Base-by-base conservation (phyloP, 2,888 invertebrate genomes). In the Calameuta pallipes region DNA sequence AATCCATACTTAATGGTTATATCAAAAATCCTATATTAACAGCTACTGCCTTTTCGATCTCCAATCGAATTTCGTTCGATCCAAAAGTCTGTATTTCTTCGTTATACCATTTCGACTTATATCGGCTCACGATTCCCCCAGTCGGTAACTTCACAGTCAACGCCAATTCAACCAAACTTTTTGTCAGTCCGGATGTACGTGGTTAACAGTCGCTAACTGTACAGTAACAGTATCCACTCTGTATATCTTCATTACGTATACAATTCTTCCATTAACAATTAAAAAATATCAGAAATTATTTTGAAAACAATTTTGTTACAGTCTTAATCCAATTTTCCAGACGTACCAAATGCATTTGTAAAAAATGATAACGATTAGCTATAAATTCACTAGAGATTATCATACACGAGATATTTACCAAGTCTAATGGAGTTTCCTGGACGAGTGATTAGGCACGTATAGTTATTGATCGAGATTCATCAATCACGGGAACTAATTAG, bases 151-250 rank as follows among this genome's bases (percentile, higher is more conserved):
- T 56, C 56, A 56, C 9, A 56, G 56, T 9, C 56, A 56, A 56
- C 56, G 56, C 6, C 23, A 23, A 23, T 56, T 71, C 15, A 9
- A 71, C 12, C 15, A 35, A 69, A 68, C 69, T 76, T 78, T 78
- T 78, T 76, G 75, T 70, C 35, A 35, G 75, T 75, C 56, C 75
- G 70, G 37, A 78, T 74, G 36, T 76, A 78, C 76, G 76, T 73
- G 73, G 34, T 68, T 36, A 69, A 76, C 35, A 41, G 56, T 56
- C 23, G 23, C 56, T 56, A 56, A 56, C 56, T 56, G 56, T 56
- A 56, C 56, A 56, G 56, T 56, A 56, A 56, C 56, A 56, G 56
- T 56, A 56, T 23, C 23, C 56, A 56, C 23, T 56, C 23, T 56
- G 23, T 15, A 9, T 6, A 9, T 56, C 56, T 23, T 9, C 56